These are phyloP conservation scores for Pseudochirops cupreus DNA, from an alignment of 2,797 vertebrate genomes.

Conservation along the genomic window DNA sequence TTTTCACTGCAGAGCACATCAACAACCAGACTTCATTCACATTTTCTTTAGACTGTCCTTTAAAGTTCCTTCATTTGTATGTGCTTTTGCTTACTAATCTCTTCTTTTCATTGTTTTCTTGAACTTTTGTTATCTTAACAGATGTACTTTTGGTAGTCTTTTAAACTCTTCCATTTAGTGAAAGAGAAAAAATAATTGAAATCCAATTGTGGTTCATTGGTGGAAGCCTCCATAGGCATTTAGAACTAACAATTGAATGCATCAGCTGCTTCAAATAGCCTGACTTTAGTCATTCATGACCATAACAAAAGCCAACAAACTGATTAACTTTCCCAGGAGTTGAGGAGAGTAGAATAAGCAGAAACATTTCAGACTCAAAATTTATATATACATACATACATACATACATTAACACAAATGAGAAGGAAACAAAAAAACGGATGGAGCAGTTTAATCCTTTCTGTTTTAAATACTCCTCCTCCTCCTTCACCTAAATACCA, in stretches of 20 bases:
- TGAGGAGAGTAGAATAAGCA: slow-evolving; percentile 44
- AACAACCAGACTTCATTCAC: neutral
- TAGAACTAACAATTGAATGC: slow-evolving; percentile 78
- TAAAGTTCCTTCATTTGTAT: slow-evolving; percentile 21
- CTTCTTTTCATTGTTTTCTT: slow-evolving; percentile 40
- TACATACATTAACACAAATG: neutral
- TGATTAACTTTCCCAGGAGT: slow-evolving; percentile 68
- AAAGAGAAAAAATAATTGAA: slow-evolving; percentile 66
- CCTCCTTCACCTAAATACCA: neutral
- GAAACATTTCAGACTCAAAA: neutral
- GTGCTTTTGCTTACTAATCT: slow-evolving; percentile 54
- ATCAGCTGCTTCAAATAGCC: slow-evolving; percentile 79
- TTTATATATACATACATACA: neutral
- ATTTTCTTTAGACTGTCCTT: slow-evolving; percentile 16
- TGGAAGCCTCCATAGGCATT: slow-evolving; percentile 73
- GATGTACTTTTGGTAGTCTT: slow-evolving; percentile 68
- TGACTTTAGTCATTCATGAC: slow-evolving; percentile 76
- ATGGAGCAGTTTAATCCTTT: neutral
- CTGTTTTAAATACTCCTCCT: neutral
- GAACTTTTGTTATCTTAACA: slow-evolving; percentile 46
- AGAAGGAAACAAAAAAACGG: neutral
- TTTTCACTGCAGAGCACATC: slow-evolving; percentile 15
- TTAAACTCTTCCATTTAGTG: slow-evolving; percentile 68
- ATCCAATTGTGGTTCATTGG: slow-evolving; percentile 74
- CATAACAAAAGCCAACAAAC: slow-evolving; percentile 70